These are phyloP conservation scores for Prenolepis imparis DNA, from an alignment of 2,888 invertebrate species.

Conservation along the genomic window DNA sequence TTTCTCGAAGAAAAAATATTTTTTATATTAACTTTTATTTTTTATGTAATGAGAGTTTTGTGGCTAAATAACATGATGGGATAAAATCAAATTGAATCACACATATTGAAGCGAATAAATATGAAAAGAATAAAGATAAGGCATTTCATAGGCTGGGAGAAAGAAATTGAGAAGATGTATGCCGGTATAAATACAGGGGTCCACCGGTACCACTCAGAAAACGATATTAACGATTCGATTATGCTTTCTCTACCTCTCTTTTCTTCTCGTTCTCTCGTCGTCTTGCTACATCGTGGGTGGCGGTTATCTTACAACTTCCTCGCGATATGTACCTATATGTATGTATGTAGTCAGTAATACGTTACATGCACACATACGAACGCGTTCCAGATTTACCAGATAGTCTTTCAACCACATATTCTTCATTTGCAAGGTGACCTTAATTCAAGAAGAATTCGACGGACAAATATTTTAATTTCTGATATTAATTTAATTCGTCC, in stretches of 20 bases:
- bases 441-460: background rate
- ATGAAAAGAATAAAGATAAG: background rate
- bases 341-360: background rate
- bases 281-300: conserved; percentile 28
- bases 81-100: background rate
- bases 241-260: conserved; percentile 41
- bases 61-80: background rate
- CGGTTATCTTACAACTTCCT: conserved; percentile 26
- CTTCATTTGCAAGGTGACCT: conserved; percentile 4
- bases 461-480: background rate
- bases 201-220: background rate
- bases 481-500: conserved; percentile 1
- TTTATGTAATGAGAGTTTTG: background rate
- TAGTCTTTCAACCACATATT: conserved; percentile 20
- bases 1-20: background rate
- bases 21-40: background rate
- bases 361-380: background rate
- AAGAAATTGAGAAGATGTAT: conserved; percentile 23
- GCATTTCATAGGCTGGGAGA: background rate
- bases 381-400: conserved; percentile 7
- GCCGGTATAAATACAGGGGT: conserved; percentile 3
- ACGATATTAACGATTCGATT: conserved; percentile 46
- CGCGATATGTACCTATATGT: background rate
- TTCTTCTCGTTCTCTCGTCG: conserved; percentile 1
- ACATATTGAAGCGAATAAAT: background rate